These are phyloP conservation scores for Acrocephalus arundinaceus DNA, from an alignment of 2,113 vertebrate genomes.

Conservation along the genomic window DNA sequence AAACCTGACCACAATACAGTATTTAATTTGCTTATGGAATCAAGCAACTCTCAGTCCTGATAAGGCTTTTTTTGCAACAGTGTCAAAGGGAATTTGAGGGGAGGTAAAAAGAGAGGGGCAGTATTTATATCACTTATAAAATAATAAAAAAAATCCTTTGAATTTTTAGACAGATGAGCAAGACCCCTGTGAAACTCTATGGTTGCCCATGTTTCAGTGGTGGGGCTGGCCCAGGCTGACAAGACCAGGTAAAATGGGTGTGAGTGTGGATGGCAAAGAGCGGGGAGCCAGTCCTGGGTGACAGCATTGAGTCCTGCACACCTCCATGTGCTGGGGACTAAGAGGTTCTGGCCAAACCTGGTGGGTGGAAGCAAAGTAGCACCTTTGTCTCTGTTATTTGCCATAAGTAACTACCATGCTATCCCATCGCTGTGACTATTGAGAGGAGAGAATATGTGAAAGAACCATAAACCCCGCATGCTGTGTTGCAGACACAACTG, in stretches of 20 bases:
- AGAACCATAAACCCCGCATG: not conserved
- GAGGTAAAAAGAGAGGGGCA: not conserved
- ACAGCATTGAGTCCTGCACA: fast-evolving
- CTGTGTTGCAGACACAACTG: not conserved
- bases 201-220: not conserved
- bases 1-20: not conserved
- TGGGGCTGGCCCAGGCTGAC: not conserved
- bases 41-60: not conserved
- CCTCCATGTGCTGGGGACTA: fast-evolving
- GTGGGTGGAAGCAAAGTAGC: not conserved
- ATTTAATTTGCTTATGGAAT: not conserved
- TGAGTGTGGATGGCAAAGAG: not conserved
- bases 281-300: not conserved
- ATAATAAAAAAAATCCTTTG: not conserved
- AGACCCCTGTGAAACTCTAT: not conserved
- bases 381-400: not conserved
- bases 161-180: not conserved
- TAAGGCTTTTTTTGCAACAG: not conserved
- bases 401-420: not conserved
- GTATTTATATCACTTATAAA: not conserved
- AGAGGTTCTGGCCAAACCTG: not conserved
- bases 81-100: not conserved
- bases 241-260: not conserved
- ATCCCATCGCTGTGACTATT: not conserved
- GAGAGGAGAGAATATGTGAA: not conserved